Base-by-base conservation (phyloP, 2,888 invertebrate species). In the Scaptomyza reducta region DNA sequence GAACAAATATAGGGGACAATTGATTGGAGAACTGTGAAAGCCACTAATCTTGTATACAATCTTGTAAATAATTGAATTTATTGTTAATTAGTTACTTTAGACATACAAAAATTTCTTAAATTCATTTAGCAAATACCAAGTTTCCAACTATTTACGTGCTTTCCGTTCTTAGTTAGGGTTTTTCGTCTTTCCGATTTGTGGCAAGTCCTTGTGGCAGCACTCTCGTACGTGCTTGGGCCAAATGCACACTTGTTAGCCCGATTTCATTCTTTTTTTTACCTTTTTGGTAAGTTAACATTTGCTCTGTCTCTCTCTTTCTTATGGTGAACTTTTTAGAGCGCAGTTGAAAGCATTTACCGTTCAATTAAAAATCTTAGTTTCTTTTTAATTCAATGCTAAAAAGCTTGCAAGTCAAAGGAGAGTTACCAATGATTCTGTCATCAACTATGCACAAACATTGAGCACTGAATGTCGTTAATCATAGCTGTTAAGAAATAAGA, bases 151-250 rank as follows among this genome's bases (percentile, higher is more conserved):
- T 40, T 35, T 25, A 22, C 49, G 18, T 10, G 31, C 3, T 33
- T 46, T n/a, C 25, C 29, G 41, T 31, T 40, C 18, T 31, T 33
- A 6, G 18, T 14, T 51, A n/a, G 27, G 16, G 33, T 42, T 35
- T 33, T 11, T 51, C 16, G 5, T 16, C 16, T 3, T 35, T 35
- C 49, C 65, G 70, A 67, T 62, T 75, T 67, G 62, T 70, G 38
- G 29, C 11, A 22, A 46, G 35, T 31, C 38, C 40, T n/a, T 54
- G 54, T 46, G 38, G 31, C 45, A 44, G 42, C 41, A 18, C 13
- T 10, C 2, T 31, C 3, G 35, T 44, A 71, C 66, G 61, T 71
- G 71, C 49, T 45, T 14, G 40, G 29, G 6, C 31, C 54, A 58
- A 33, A 51, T 42, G 31, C 44, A 11, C 41, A 40, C 11, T 35